phyloP scores from a whole-genome alignment of 2,797 vertebrate species.

The Acipenser transmontanus region DNA sequence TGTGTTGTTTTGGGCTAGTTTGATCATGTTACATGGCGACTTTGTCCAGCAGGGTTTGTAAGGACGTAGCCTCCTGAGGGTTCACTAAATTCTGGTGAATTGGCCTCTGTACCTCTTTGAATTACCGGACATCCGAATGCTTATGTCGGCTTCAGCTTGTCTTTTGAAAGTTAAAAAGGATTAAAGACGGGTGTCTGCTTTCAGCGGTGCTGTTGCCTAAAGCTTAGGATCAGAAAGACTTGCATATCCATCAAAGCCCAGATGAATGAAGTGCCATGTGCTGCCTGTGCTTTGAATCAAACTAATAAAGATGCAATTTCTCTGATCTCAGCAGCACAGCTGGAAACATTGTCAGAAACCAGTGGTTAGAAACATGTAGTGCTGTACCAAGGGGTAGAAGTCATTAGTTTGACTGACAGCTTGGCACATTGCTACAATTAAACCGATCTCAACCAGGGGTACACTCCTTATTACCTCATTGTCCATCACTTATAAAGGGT shows the following conservation, averaged over 20 bases:
- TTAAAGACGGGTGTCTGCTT: slow-evolving; percentile 2
- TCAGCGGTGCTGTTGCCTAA: background rate
- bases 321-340: slow-evolving; percentile 39
- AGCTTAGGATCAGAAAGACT: background rate
- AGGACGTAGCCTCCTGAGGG: slow-evolving; percentile 3
- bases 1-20: no score
- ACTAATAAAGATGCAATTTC: slow-evolving; percentile 36
- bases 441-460: slow-evolving; percentile 6
- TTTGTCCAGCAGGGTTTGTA: no score
- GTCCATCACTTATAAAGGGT: no score
- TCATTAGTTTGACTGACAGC: slow-evolving; percentile 53
- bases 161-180: slow-evolving; percentile 2
- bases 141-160: background rate
- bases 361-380: slow-evolving; percentile 48
- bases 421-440: slow-evolving; percentile 32
- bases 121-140: slow-evolving; percentile 18
- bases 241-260: slow-evolving; percentile 22
- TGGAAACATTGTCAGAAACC: slow-evolving; percentile 33
- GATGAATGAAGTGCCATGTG: slow-evolving; percentile 19
- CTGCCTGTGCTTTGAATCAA: slow-evolving; percentile 29
- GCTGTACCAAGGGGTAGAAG: slow-evolving; percentile 47
- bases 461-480: slow-evolving; percentile 6
- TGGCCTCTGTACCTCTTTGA: slow-evolving; percentile 11
- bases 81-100: background rate
- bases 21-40: no score